phyloP scores from a whole-genome alignment of 2,888 invertebrate genomes.

The Byasa hedistus region DNA sequence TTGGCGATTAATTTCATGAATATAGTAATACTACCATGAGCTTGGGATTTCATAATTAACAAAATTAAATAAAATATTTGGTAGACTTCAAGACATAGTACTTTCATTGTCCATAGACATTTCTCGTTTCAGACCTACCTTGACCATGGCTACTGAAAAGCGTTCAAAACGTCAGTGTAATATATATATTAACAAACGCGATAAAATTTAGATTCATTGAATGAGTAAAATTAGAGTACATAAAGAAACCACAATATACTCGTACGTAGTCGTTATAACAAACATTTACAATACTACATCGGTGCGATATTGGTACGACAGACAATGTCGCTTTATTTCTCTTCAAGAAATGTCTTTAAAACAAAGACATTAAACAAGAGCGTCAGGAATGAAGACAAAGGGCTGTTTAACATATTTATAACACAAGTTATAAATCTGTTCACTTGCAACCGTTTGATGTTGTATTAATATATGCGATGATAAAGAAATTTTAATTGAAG shows the following conservation, averaged over 20 bases:
- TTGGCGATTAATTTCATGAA: not conserved
- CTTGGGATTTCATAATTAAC: too few relatives aligned
- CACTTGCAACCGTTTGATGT: slow-evolving; percentile 32
- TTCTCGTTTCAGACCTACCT: too few relatives aligned
- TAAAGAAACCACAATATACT: too few relatives aligned
- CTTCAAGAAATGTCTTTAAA: slow-evolving; percentile 53
- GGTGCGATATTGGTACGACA: slow-evolving; percentile 11
- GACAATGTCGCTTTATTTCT: slow-evolving; percentile 49
- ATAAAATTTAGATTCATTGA: too few relatives aligned
- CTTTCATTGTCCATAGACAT: too few relatives aligned
- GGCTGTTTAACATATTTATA: slow-evolving; percentile 45
- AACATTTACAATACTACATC: slow-evolving; percentile 12
- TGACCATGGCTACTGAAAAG: too few relatives aligned
- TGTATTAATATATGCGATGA: slow-evolving; percentile 31
- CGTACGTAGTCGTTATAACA: not conserved
- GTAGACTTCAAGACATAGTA: too few relatives aligned
- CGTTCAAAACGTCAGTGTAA: too few relatives aligned
- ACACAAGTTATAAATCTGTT: slow-evolving; percentile 59
- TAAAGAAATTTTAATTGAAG: slow-evolving; percentile 37
- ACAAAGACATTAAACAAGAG: slow-evolving; percentile 72
- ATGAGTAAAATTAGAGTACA: too few relatives aligned
- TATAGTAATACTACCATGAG: too few relatives aligned
- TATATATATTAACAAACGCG: too few relatives aligned
- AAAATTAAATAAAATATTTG: too few relatives aligned
- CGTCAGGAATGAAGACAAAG: slow-evolving; percentile 66